phyloP scores from a whole-genome alignment of 2,888 invertebrate genomes.

The Luperina nickerlii region DNA sequence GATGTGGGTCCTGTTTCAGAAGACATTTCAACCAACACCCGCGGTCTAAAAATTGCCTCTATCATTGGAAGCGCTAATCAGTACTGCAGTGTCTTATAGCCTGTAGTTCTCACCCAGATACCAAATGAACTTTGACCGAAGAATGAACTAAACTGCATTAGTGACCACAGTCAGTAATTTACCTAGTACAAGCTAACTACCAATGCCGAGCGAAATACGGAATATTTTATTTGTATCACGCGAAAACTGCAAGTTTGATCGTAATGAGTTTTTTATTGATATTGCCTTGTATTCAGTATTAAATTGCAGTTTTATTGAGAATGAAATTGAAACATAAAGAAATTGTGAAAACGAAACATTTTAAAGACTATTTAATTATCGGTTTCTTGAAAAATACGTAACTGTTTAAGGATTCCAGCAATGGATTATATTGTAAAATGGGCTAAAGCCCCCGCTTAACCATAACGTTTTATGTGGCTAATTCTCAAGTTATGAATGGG shows the following conservation, averaged over 20 bases:
- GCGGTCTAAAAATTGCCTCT: slow-evolving; percentile 20
- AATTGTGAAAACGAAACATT: neutral
- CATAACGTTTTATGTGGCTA: slow-evolving; percentile 43
- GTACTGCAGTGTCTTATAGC: slow-evolving; percentile 56
- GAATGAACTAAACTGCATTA: slow-evolving; percentile 75
- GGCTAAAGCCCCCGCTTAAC: slow-evolving; percentile 21
- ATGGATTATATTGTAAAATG: slow-evolving; percentile 15
- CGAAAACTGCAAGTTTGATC: slow-evolving; percentile 28
- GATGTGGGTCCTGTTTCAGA: slow-evolving; percentile 41
- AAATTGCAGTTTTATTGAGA: slow-evolving; percentile 15
- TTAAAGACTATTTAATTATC: neutral
- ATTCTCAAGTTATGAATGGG: slow-evolving; percentile 51
- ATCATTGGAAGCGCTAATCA: slow-evolving; percentile 25
- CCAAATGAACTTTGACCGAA: slow-evolving; percentile 59
- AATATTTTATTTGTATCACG: slow-evolving; percentile 27
- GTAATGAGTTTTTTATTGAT: slow-evolving; percentile 36
- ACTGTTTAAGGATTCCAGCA: neutral
- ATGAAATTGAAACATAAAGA: slow-evolving; percentile 20
- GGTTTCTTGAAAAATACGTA: neutral
- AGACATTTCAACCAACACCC: slow-evolving; percentile 30
- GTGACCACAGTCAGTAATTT: slow-evolving; percentile 65
- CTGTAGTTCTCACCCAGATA: slow-evolving; percentile 47
- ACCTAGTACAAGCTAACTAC: slow-evolving; percentile 58
- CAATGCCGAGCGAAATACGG: slow-evolving; percentile 27
- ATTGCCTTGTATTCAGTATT: slow-evolving; percentile 48